Evolutionary conservation across 1,140 invertebrate genomes (phyloP).

Genomic region (Platyscapa corneri): DNA sequence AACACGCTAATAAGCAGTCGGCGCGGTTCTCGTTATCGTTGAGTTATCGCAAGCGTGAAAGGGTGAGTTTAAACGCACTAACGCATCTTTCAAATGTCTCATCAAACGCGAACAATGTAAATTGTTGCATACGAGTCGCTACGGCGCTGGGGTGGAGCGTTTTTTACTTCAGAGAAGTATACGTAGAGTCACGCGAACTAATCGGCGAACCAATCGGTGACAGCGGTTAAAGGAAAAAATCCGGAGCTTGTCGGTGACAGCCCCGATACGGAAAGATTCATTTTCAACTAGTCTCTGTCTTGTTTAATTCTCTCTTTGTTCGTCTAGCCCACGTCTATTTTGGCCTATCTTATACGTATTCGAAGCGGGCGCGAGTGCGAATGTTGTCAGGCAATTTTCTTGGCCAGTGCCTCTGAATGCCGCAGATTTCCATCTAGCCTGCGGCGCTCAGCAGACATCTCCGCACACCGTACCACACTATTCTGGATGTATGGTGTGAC

Average conservation of each 20-base stretch:
- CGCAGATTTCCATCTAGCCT: constrained; percentile 73
- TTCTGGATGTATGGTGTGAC: constrained; percentile 63
- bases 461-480: not conserved
- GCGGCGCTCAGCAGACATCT: constrained; percentile 46
- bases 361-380: constrained; percentile 58
- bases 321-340: not conserved
- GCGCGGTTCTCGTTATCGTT: not conserved
- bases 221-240: not conserved
- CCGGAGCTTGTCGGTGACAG: not conserved
- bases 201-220: not conserved
- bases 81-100: not conserved
- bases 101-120: constrained; percentile 33
- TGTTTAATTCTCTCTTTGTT: constrained; percentile 34
- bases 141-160: not conserved
- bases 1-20: not conserved
- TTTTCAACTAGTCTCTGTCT: not conserved
- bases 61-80: not conserved
- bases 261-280: not conserved
- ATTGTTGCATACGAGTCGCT: not conserved
- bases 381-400: constrained; percentile 76
- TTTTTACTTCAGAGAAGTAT: constrained; percentile 8
- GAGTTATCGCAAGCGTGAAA: constrained; percentile 9
- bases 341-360: too few species aligned
- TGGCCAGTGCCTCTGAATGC: constrained; percentile 75
- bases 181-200: not conserved